Conservation (phyloP, 2,113 vertebrate species). For the Nyctibius bracteatus region DNA sequence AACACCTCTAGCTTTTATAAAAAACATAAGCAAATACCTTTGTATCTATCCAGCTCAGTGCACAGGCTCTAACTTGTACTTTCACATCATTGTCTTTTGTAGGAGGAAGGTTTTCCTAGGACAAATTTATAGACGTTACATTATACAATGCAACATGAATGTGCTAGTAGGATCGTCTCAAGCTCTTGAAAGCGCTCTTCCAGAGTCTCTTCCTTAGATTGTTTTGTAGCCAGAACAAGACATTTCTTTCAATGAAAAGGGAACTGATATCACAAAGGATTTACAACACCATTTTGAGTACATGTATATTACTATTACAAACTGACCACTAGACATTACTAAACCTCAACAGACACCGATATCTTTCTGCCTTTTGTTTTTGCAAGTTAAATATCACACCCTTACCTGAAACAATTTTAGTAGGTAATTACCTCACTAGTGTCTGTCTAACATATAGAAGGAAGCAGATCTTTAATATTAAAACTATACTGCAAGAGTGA, state of each 20-base stretch:
- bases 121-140: neutral
- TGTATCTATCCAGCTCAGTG: constrained; percentile 85
- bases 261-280: neutral
- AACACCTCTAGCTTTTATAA: neutral
- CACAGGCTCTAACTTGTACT: constrained; percentile 92
- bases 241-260: neutral
- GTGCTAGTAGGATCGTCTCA: neutral
- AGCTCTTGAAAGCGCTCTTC: neutral
- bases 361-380: neutral
- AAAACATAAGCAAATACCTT: constrained; percentile 74
- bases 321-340: neutral
- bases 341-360: neutral
- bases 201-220: neutral
- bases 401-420: neutral
- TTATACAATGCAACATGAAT: neutral
- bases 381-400: neutral
- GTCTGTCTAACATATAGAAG: neutral
- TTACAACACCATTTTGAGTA: neutral
- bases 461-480: neutral
- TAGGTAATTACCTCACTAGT: neutral
- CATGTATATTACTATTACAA: neutral
- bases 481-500: neutral
- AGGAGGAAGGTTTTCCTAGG: constrained; percentile 76
- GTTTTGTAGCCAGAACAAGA: neutral
- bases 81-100: constrained; percentile 81